A percentile compares a stretch with the other conserved stretches of the same genome.
These are phyloP conservation scores for Malurus alboscapulatus DNA, from an alignment of 2,113 vertebrate genomes.

Conservation along the genomic window DNA sequence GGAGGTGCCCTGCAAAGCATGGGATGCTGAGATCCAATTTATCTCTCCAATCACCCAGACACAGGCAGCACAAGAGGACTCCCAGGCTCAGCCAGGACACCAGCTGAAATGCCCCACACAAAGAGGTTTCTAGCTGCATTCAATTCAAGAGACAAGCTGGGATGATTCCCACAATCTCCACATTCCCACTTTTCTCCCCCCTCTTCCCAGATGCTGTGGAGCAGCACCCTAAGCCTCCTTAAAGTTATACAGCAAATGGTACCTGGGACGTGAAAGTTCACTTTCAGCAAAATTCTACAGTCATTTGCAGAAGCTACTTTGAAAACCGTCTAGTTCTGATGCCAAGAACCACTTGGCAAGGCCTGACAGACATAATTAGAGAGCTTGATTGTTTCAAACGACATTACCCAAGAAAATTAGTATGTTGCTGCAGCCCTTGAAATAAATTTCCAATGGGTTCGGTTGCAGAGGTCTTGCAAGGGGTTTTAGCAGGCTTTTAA, in stretches of 20 bases:
- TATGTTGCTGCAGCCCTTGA: background rate
- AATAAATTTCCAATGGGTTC: constrained; percentile 26
- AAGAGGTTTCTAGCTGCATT: background rate
- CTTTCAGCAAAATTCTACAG: background rate
- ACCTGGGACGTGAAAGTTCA: background rate
- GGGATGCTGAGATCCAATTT: background rate
- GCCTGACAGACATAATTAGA: constrained; percentile 26
- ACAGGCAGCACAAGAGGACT: background rate
- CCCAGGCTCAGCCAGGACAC: background rate
- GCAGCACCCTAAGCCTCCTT: background rate
- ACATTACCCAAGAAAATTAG: constrained; percentile 33
- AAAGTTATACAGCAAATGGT: background rate
- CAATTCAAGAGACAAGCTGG: background rate
- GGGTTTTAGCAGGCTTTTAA: constrained; percentile 42
- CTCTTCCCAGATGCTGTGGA: background rate
- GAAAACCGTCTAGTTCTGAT: background rate
- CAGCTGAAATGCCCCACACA: background rate
- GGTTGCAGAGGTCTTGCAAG: constrained; percentile 28
- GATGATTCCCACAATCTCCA: background rate
- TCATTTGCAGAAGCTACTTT: background rate
- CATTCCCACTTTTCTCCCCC: background rate
- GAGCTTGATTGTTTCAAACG: constrained; percentile 27
- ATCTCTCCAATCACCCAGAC: background rate
- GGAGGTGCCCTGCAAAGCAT: background rate
- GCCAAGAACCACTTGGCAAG: constrained; percentile 11